These are phyloP conservation scores for Puntigrus tetrazona DNA, from an alignment of 2,113 vertebrate genomes.

Conservation along the genomic window DNA sequence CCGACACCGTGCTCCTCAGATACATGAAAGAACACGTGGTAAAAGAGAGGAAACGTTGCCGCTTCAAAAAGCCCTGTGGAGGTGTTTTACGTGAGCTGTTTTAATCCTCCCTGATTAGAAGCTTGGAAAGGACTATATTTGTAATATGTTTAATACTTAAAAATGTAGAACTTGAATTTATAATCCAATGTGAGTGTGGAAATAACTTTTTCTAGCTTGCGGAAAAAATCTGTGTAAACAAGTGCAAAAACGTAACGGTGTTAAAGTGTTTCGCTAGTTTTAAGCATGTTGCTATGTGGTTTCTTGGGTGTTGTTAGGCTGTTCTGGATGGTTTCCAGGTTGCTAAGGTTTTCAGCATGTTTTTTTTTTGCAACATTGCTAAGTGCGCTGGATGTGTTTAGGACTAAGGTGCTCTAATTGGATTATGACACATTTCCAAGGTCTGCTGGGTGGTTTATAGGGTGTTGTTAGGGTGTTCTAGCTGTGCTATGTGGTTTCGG, in stretches of 20 bases:
- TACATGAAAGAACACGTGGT: slow-evolving; percentile 66
- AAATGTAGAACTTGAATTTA: slow-evolving; percentile 13
- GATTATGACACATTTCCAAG: background rate
- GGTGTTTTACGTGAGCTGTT: slow-evolving; percentile 10
- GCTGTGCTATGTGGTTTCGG: background rate
- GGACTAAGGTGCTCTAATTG: background rate
- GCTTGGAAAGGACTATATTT: slow-evolving; percentile 3
- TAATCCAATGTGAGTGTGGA: slow-evolving; percentile 18
- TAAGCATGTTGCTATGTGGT: background rate
- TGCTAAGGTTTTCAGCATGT: background rate
- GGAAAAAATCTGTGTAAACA: background rate
- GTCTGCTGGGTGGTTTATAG: background rate
- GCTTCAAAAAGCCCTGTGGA: slow-evolving; percentile 40
- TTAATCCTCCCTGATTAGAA: slow-evolving; percentile 9
- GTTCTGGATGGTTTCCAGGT: background rate
- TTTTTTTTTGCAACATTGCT: background rate
- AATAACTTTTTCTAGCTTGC: background rate
- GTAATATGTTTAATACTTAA: background rate
- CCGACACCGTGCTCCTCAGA: slow-evolving; percentile 60
- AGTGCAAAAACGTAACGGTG: background rate
- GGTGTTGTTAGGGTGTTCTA: background rate
- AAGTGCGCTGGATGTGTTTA: background rate
- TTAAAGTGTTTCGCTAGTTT: background rate
- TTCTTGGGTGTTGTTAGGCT: background rate
- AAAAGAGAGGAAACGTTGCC: slow-evolving; percentile 19